Evolutionary conservation across 2,888 invertebrate species (phyloP).

Genomic region (Gymnosoma rotundatum): DNA sequence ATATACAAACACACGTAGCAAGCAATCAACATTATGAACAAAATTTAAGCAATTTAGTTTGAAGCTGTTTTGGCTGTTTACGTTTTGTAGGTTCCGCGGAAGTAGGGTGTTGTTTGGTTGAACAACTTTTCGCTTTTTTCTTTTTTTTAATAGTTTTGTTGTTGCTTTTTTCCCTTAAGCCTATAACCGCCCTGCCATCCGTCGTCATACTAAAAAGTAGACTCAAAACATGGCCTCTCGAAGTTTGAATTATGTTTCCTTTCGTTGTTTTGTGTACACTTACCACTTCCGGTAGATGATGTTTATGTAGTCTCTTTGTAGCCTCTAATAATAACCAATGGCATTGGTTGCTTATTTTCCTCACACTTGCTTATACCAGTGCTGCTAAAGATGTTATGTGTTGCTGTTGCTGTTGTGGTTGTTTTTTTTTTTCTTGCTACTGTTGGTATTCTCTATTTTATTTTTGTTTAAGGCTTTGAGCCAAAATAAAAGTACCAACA

Average conservation of each 20-base stretch:
- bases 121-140: conserved; percentile 46
- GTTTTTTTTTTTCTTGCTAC: conserved; percentile 7
- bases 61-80: conserved; percentile 37
- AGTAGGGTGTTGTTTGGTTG: conserved; percentile 54
- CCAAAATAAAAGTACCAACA: conserved; percentile 51
- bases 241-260: conserved; percentile 71
- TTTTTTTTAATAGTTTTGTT: background rate
- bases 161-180: conserved; percentile 34
- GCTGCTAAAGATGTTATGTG: conserved; percentile 4
- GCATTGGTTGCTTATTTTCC: conserved; percentile 29
- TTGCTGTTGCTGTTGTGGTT: no score
- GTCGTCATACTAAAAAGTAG: conserved; percentile 35
- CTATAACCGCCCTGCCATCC: conserved; percentile 32
- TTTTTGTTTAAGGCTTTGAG: conserved; percentile 54
- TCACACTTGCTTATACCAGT: conserved; percentile 6
- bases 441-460: conserved; percentile 20
- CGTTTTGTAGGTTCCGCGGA: conserved; percentile 49
- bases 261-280: conserved; percentile 51
- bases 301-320: conserved; percentile 34
- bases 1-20: background rate
- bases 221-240: conserved; percentile 67
- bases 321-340: conserved; percentile 33
- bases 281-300: conserved; percentile 67
- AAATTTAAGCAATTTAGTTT: conserved; percentile 45
- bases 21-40: background rate